Evolutionary conservation across 2,888 invertebrate species (phyloP).

Genomic region (Caenorhabditis zanzibari): DNA sequence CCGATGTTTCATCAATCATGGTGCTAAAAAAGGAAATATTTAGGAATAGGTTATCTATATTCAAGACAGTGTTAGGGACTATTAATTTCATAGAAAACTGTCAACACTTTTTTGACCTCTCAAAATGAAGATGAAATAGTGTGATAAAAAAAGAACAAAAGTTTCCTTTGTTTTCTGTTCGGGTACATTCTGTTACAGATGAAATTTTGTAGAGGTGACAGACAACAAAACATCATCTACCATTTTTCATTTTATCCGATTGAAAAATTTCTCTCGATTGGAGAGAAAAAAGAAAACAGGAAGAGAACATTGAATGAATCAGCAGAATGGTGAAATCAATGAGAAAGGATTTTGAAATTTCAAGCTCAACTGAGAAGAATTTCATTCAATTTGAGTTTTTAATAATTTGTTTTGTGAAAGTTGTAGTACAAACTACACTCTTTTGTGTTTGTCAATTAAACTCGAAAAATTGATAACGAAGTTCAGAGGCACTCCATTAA

Average conservation of each 20-base stretch:
- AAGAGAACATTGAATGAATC: slow-evolving; percentile 4
- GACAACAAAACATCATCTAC: background rate
- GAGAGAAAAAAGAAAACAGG: background rate
- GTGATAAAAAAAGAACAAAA: slow-evolving; percentile 10
- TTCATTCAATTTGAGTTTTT: no score
- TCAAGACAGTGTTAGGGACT: background rate
- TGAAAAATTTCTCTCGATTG: background rate
- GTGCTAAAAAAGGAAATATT: slow-evolving; percentile 16
- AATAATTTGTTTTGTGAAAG: no score
- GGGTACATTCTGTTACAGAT: slow-evolving; percentile 7
- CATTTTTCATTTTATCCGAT: slow-evolving; percentile 14
- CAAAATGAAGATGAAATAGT: slow-evolving; percentile 1
- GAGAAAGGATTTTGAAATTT: background rate
- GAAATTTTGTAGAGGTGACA: slow-evolving; percentile 17
- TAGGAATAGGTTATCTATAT: background rate
- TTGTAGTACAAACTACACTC: background rate
- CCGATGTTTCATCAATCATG: slow-evolving; percentile 31
- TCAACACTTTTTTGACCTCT: background rate
- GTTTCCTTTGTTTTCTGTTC: background rate
- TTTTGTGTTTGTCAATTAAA: slow-evolving; percentile 9
- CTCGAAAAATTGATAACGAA: background rate
- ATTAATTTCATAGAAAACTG: background rate
- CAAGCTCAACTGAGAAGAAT: no score
- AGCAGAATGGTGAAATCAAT: background rate
- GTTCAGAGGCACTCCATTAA: background rate